Evolutionary conservation across 1,140 invertebrate genomes (phyloP).

Genomic region (Calliopsis andreniformis): DNA sequence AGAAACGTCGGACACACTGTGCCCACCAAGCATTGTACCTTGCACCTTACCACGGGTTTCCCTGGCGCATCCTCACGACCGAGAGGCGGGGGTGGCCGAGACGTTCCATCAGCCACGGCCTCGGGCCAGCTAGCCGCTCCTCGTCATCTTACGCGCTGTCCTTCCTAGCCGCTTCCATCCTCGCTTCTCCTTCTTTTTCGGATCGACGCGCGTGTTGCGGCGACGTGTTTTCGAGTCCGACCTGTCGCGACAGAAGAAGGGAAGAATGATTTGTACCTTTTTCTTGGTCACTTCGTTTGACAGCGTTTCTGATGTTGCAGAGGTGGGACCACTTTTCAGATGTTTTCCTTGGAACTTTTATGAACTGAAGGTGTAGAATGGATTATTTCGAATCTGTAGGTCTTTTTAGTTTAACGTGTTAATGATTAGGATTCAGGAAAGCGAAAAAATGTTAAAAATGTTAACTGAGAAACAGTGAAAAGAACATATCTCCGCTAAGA

Average conservation of each 20-base stretch:
- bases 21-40: slow-evolving; percentile 67
- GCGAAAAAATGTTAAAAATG: too few species aligned
- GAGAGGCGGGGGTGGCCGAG: slow-evolving; percentile 20
- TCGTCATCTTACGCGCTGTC: slow-evolving; percentile 18
- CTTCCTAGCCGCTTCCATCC: too few species aligned
- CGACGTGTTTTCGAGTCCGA: slow-evolving; percentile 12
- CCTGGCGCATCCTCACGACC: slow-evolving; percentile 50
- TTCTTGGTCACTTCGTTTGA: slow-evolving; percentile 1
- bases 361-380: neutral
- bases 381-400: too few species aligned
- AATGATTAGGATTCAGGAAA: too few species aligned
- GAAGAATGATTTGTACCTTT: neutral
- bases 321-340: neutral
- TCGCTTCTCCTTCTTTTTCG: slow-evolving; percentile 3
- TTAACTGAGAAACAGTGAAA: too few species aligned
- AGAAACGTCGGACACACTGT: slow-evolving; percentile 78
- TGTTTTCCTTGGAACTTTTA: neutral
- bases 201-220: slow-evolving; percentile 11
- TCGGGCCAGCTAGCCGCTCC: neutral
- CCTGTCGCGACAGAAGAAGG: neutral
- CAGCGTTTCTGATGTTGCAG: neutral
- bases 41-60: slow-evolving; percentile 62
- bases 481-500: too few species aligned
- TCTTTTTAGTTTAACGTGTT: too few species aligned
- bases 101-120: slow-evolving; percentile 24